Base-by-base conservation (phyloP, 2,888 invertebrate genomes). In the Drosophila meridiana region DNA sequence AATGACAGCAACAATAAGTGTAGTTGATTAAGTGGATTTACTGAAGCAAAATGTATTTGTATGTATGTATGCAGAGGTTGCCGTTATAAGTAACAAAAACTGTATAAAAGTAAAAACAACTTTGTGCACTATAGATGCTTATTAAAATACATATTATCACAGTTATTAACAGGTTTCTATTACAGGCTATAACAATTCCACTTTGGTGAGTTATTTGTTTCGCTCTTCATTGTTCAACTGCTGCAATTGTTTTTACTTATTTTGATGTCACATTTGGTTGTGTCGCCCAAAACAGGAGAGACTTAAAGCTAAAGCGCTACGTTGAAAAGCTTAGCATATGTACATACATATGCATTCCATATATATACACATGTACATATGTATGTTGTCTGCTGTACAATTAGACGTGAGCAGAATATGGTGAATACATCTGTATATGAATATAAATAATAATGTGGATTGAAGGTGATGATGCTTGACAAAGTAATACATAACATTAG, bases 291-390 rank as follows among this genome's bases (percentile, higher is more conserved):
- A 63, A 58, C 32, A 48, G 40, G 63, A 68, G 70, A 64, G 61
- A 82, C 79, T 72, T 30, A 55, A 69, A 78, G 67, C 73, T 67
- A 67, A 69, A 76, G 63, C 60, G 65, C 67, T 53, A 57, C 47
- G 53, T 40, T 53, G 36, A 69, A 87, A 84, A 83, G 86, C 86
- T 83, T 20, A 20, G 20, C 20, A 20, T 20, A 20, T 20, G 20
- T 20, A 20, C 20, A 20, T 20, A 20, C 20, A 20, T 20, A 20
- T 20, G 20, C 20, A 20, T 20, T 20, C 20, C 20, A 20, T 20
- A 20, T 20, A 20, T 20, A 20, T 20, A 20, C 20, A 20, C 36
- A 36, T 36, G 11, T 11, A 36, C 36, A 20, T 20, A 34, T 5
- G 26, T 13, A 45, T 53, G 14, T 56, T 42, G 3, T 48, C 14